phyloP scores from a whole-genome alignment of 2,113 vertebrate species.

The Nyctibius bracteatus region DNA sequence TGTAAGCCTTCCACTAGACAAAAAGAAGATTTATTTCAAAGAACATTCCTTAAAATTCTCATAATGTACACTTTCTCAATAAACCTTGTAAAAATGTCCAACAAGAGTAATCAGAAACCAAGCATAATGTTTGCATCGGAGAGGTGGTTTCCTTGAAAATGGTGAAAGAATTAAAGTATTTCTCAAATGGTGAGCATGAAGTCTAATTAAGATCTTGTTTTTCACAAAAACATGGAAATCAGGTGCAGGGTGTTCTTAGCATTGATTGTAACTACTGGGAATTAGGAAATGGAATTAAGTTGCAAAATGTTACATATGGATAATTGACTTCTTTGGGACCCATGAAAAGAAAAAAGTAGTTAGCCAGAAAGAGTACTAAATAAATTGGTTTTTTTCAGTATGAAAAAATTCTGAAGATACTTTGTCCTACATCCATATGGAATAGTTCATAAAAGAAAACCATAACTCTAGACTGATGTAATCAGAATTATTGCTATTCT shows the following conservation, averaged over 20 bases:
- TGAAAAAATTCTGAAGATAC: background rate
- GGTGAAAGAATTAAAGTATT: background rate
- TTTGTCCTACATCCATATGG: background rate
- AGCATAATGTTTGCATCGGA: background rate
- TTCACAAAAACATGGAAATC: background rate
- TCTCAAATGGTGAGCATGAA: background rate
- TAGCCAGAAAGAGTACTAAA: background rate
- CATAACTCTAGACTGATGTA: background rate
- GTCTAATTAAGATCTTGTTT: background rate
- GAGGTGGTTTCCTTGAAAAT: background rate
- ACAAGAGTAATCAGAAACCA: background rate
- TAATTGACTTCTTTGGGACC: background rate
- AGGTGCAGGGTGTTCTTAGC: background rate
- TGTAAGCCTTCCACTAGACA: background rate
- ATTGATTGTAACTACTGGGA: background rate
- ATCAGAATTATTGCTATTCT: background rate
- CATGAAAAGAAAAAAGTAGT: background rate
- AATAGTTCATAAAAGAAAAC: background rate
- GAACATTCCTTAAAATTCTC: background rate
- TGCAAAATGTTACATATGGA: background rate
- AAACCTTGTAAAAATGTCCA: background rate
- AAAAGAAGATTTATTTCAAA: background rate
- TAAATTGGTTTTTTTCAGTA: background rate
- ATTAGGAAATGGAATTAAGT: background rate
- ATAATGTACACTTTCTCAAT: background rate